Base-by-base conservation (phyloP, 2,888 invertebrate species). In the Liodrosophila aerea region DNA sequence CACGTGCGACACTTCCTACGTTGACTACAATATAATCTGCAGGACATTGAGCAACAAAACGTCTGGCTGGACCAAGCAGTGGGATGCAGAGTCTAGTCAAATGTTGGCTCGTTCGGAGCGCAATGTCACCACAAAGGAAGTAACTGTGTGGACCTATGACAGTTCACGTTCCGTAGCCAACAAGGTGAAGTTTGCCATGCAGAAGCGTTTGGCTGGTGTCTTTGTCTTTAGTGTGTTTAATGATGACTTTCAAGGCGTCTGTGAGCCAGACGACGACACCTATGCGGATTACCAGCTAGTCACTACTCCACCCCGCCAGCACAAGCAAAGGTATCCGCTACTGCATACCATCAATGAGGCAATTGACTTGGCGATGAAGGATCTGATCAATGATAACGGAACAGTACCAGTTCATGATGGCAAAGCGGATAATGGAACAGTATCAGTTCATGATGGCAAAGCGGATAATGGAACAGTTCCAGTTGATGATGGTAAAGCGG, bases 211-310 rank as follows among this genome's bases (percentile, higher is more conserved):
- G 0, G 95, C 93, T 0, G 97, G 97, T 1, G 92, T 94, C 0
- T 96, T 97, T 96, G 93, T 96, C 4, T 97, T 97, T 97, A 95
- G 96, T 31, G 93, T 96, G 31, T 97, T 97, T 87, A 97, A 96
- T 0, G 97, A 97, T 70, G 97, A 97, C 89, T 96, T 96, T 88
- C 91, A 91, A 15, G 96, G 96, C 0, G 92, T 91, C 43, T 96
- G 96, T 64, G 87, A 88, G 0, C 87, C 89, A 1, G 92, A 92
- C 34, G 74, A 85, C 0, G 91, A 92, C 40, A 90, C 91, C 0
- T 93, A 91, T 66, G 82, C 89, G 0, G 92, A 93, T 82, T 92
- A 91, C 64, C 72, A 76, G 65, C 50, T 72, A n/a, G 71, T 80
- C 0, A 64, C 40, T 7, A 4, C 47, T 29, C 51, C 59, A 3